phyloP scores from a whole-genome alignment of 2,797 vertebrate genomes.

The Limosa lapponica region DNA sequence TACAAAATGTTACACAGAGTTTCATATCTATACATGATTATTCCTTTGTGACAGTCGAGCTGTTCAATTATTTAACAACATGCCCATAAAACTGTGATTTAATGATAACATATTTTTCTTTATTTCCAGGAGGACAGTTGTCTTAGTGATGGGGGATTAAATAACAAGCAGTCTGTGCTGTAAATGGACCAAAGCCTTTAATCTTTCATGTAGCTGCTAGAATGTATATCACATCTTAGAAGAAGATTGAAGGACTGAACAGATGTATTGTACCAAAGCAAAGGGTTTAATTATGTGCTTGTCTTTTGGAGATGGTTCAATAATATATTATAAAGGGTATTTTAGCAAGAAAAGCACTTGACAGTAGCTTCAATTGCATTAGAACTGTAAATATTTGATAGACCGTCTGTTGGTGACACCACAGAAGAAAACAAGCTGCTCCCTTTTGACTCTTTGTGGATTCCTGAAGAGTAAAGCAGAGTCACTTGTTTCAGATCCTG shows the following conservation, averaged over 20 bases:
- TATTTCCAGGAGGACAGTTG: slow-evolving; percentile 26
- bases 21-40: neutral
- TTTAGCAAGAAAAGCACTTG: neutral
- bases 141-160: neutral
- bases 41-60: neutral
- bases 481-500: neutral
- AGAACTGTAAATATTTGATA: slow-evolving; percentile 35
- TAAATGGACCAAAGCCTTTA: neutral
- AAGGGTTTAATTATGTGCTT: neutral
- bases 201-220: neutral
- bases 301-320: neutral
- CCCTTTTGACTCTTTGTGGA: neutral
- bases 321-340: neutral
- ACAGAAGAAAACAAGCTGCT: neutral
- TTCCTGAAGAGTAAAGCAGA: neutral
- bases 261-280: neutral
- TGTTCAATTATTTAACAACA: slow-evolving; percentile 50
- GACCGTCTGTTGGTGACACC: neutral
- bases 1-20: neutral
- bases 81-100: slow-evolving; percentile 27
- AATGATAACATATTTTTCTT: neutral
- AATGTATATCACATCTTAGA: neutral
- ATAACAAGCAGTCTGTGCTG: neutral
- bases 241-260: neutral
- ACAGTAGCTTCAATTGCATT: neutral